Evolutionary conservation across 2,888 invertebrate genomes (phyloP).

Genomic region (Melieria crassipennis): DNA sequence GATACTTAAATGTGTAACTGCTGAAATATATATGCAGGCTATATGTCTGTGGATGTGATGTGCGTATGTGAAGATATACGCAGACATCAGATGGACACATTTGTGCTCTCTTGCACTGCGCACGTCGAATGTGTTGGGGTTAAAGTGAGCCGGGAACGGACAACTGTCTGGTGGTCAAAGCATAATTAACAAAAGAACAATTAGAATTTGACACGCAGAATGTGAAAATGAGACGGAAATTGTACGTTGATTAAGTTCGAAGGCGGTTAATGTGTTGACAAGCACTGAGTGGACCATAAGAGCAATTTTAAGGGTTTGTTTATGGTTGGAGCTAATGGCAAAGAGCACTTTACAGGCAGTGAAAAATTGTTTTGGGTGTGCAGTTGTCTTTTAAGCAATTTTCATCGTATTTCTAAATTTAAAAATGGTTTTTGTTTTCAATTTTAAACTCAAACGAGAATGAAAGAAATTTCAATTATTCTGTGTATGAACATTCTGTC

Average conservation of each 20-base stretch:
- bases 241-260: constrained; percentile 47
- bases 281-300: constrained; percentile 2
- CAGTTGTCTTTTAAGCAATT: no score
- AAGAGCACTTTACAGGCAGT: no score
- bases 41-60: background rate
- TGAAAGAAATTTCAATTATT: no score
- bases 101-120: background rate
- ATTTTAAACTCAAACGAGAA: no score
- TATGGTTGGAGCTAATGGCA: no score
- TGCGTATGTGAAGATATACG: constrained; percentile 41
- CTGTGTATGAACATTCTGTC: no score
- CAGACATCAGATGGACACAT: constrained; percentile 45
- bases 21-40: background rate
- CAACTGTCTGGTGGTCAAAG: constrained; percentile 9
- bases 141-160: constrained; percentile 6
- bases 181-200: constrained; percentile 45
- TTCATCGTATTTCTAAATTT: no score
- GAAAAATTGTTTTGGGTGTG: no score
- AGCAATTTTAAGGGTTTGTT: background rate
- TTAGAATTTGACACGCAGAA: constrained; percentile 50
- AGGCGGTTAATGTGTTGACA: constrained; percentile 31
- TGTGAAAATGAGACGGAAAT: constrained; percentile 41
- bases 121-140: no score
- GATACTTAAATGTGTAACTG: constrained; percentile 22
- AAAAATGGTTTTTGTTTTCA: no score